Evolutionary conservation across 2,113 vertebrate genomes (phyloP).

Genomic region (Sinocyclocheilus maitianheensis): DNA sequence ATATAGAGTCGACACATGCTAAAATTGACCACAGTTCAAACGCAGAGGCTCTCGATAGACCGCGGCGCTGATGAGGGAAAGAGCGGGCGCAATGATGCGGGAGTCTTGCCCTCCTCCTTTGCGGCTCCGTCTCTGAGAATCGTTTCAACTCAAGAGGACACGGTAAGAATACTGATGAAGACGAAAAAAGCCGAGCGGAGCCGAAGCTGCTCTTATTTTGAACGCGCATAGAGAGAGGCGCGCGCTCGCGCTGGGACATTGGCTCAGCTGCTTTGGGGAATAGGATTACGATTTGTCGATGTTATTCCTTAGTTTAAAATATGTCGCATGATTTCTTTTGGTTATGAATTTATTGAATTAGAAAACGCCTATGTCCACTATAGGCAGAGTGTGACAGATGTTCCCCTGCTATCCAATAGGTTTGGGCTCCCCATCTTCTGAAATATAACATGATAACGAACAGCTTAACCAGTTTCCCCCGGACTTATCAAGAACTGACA

Average conservation of each 20-base stretch:
- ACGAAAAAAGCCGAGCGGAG: conserved; percentile 52
- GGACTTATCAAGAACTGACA: background rate
- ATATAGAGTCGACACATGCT: conserved; percentile 53
- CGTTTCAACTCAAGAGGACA: conserved; percentile 78
- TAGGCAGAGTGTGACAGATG: background rate
- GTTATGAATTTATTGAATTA: background rate
- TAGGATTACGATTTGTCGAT: background rate
- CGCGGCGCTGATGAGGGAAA: conserved; percentile 37
- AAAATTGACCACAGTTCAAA: background rate
- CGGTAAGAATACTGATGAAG: conserved; percentile 63
- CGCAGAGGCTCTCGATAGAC: conserved; percentile 7
- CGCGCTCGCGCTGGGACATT: background rate
- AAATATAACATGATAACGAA: background rate
- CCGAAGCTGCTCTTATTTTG: background rate
- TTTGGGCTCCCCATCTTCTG: conserved; percentile 2
- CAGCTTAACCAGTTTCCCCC: background rate
- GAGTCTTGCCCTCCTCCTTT: conserved; percentile 61
- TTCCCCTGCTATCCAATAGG: background rate
- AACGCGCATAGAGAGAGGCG: background rate
- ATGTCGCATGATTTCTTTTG: background rate
- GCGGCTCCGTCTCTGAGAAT: conserved; percentile 71
- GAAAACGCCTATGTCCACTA: background rate
- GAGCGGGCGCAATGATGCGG: conserved; percentile 67
- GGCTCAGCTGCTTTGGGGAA: background rate
- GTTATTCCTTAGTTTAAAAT: background rate